Conservation (phyloP, 2,113 vertebrate genomes). For the Solenodon paradoxus region DNA sequence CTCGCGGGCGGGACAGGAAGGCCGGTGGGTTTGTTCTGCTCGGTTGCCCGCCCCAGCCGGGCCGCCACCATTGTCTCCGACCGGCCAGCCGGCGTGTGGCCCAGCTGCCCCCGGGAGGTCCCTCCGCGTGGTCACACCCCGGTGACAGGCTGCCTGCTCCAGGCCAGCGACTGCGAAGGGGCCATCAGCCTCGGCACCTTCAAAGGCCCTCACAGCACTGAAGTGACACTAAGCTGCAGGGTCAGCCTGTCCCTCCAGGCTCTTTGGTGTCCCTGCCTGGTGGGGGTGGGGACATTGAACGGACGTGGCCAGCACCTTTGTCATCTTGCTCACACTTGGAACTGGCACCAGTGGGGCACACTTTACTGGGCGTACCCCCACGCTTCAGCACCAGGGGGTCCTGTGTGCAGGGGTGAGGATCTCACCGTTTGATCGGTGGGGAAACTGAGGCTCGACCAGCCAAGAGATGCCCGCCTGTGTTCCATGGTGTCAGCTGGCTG, state of each 20-base stretch:
- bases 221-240: slow-evolving; percentile 79
- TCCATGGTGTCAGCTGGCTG: background rate
- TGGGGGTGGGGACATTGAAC: rapidly evolving
- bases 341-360: background rate
- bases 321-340: rapidly evolving
- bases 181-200: slow-evolving; percentile 87
- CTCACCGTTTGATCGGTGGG: background rate
- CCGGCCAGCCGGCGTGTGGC: slow-evolving; percentile 74
- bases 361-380: too few relatives aligned
- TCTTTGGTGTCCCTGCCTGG: background rate
- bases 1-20: slow-evolving; percentile 83
- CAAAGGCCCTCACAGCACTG: slow-evolving; percentile 80
- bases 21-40: slow-evolving; percentile 91
- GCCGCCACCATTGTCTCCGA: background rate
- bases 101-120: slow-evolving; percentile 64
- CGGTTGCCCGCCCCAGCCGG: slow-evolving; percentile 79
- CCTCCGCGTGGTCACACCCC: slow-evolving; percentile 84
- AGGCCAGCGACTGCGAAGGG: slow-evolving; percentile 78
- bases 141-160: slow-evolving; percentile 84
- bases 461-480: background rate
- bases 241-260: slow-evolving; percentile 78
- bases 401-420: rapidly evolving
- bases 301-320: rapidly evolving
- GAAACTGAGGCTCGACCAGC: background rate
- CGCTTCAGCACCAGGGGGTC: too few relatives aligned